Conservation (phyloP, 1,140 invertebrate genomes). For the Mycetomoellerius zeteki region DNA sequence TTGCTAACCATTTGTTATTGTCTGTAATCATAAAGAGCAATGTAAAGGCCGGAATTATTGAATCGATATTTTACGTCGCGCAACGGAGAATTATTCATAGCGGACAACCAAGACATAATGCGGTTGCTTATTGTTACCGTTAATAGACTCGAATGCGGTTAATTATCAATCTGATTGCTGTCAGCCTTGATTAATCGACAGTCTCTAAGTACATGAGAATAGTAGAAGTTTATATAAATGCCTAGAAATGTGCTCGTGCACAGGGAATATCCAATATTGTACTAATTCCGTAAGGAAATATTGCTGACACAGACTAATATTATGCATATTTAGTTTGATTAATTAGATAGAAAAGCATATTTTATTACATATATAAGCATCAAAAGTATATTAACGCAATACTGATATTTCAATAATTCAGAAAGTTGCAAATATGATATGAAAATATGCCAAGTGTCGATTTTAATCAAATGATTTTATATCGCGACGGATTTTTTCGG, state of each 20-base stretch:
- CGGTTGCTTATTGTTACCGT: slow-evolving; percentile 29
- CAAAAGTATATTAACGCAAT: background rate
- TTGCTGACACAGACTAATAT: background rate
- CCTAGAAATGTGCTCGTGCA: background rate
- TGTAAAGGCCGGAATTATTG: slow-evolving; percentile 28
- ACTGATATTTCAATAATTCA: background rate
- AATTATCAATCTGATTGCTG: slow-evolving; percentile 52
- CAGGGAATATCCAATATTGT: slow-evolving; percentile 2
- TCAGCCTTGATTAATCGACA: slow-evolving; percentile 14
- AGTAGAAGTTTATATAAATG: slow-evolving; percentile 27
- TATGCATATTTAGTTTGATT: background rate
- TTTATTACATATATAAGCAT: background rate
- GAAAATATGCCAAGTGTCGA: background rate
- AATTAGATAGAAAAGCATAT: background rate
- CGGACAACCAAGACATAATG: background rate
- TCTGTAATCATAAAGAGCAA: slow-evolving; percentile 1
- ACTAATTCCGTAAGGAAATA: background rate
- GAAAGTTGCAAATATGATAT: background rate
- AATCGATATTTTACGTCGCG: slow-evolving; percentile 53
- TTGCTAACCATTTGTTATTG: slow-evolving; percentile 6
- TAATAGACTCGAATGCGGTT: slow-evolving; percentile 37
- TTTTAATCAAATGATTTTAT: slow-evolving; percentile 13
- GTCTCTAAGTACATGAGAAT: background rate
- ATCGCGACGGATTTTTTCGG: background rate
- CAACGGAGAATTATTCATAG: slow-evolving; percentile 11